phyloP scores from a whole-genome alignment of 2,888 invertebrate species.

The Cotesia congregata region DNA sequence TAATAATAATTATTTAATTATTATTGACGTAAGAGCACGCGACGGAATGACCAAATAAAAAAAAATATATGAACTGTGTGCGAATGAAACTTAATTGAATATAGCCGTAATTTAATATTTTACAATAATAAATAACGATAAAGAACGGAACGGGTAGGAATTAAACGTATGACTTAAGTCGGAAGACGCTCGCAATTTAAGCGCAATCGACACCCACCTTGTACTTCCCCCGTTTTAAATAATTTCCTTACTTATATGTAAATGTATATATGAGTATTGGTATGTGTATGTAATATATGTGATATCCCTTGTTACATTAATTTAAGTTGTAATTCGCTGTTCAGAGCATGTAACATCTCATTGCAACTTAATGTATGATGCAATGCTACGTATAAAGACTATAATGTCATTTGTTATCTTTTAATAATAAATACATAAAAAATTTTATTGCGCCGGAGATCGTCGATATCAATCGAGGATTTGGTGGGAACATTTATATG shows the following conservation, averaged over 20 bases:
- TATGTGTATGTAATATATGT: neutral
- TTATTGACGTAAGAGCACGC: too few species aligned
- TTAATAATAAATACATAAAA: conserved; percentile 64
- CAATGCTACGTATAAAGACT: conserved; percentile 49
- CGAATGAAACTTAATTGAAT: too few species aligned
- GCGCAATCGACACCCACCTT: conserved; percentile 35
- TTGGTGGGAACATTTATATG: conserved; percentile 23
- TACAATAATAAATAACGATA: neutral
- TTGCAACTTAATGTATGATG: conserved; percentile 46
- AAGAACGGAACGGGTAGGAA: neutral
- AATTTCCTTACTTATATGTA: neutral
- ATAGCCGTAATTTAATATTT: conserved; percentile 3
- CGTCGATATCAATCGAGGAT: conserved; percentile 24
- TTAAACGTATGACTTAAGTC: neutral
- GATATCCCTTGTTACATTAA: neutral
- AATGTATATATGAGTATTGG: too few species aligned
- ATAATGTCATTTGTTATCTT: conserved; percentile 62
- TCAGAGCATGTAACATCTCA: conserved; percentile 32
- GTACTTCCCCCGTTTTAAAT: conserved; percentile 4
- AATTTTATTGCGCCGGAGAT: conserved; percentile 58
- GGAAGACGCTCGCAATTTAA: neutral
- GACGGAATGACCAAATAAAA: too few species aligned
- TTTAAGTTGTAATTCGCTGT: neutral
- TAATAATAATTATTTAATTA: too few species aligned
- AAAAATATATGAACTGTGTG: too few species aligned